A percentile compares a stretch with the other conserved stretches of the same genome.
Evolutionary conservation across 2,113 vertebrate species (phyloP).

Genomic region (Taxidea taxus): DNA sequence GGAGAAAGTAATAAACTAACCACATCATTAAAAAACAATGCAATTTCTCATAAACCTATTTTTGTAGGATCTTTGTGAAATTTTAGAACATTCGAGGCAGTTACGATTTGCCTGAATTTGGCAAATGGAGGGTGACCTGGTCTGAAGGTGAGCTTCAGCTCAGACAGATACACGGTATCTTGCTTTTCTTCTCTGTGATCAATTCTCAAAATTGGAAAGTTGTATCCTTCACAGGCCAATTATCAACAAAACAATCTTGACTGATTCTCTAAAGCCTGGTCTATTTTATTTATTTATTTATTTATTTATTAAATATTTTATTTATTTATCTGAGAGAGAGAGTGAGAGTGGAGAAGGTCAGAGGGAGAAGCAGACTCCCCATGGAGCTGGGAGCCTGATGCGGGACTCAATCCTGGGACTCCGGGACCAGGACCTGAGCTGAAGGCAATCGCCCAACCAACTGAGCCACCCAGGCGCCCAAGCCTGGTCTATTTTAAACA

Average conservation of each 20-base stretch:
- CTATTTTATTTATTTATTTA: neutral
- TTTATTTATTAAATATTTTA: too few relatives aligned
- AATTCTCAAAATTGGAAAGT: neutral
- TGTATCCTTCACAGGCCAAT: neutral
- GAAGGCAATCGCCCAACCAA: too few relatives aligned
- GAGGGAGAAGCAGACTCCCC: too few relatives aligned
- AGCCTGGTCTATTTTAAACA: neutral
- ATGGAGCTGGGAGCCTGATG: too few relatives aligned
- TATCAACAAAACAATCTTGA: neutral
- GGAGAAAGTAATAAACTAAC: neutral
- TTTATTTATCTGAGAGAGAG: too few relatives aligned
- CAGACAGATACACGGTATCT: neutral
- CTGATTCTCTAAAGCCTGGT: neutral
- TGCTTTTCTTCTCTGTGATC: neutral
- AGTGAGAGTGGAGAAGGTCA: too few relatives aligned
- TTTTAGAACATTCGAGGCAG: neutral
- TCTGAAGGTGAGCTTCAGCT: neutral
- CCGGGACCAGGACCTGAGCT: too few relatives aligned
- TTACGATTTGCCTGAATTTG: neutral
- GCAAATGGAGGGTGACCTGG: neutral
- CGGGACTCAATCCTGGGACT: too few relatives aligned
- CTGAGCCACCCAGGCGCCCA: too few relatives aligned
- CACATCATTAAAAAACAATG: neutral
- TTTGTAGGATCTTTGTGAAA: constrained; percentile 1
- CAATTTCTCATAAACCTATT: neutral